phyloP scores from a whole-genome alignment of 2,888 invertebrate species.

The Polia nebulosa region DNA sequence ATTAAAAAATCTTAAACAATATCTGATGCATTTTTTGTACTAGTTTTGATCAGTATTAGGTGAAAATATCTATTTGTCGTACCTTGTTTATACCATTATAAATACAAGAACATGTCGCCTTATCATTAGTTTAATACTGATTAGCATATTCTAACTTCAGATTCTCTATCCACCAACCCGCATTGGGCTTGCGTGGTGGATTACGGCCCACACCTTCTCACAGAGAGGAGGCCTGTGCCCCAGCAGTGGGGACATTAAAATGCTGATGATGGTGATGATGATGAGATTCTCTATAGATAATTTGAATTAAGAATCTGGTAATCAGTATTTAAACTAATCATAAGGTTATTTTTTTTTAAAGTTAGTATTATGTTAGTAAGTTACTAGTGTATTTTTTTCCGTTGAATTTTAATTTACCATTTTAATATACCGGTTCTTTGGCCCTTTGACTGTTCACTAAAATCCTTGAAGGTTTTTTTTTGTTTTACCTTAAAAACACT shows the following conservation, averaged over 20 bases:
- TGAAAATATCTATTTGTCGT: not conserved
- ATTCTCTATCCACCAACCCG: too few relatives aligned
- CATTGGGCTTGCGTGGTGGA: too few relatives aligned
- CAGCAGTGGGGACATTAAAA: too few relatives aligned
- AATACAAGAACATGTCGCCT: too few relatives aligned
- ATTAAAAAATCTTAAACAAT: too few relatives aligned
- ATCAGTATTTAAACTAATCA: not conserved
- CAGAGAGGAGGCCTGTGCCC: too few relatives aligned
- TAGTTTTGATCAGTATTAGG: not conserved
- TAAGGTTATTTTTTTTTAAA: not conserved
- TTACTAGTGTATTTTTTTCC: not conserved
- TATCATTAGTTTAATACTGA: too few relatives aligned
- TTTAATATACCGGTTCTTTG: slow-evolving; percentile 62
- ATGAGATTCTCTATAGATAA: not conserved
- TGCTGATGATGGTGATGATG: too few relatives aligned
- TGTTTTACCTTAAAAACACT: slow-evolving; percentile 57
- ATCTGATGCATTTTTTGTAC: too few relatives aligned
- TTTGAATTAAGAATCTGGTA: not conserved
- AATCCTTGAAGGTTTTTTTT: slow-evolving; percentile 69
- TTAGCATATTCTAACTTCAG: not conserved
- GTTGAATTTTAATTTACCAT: slow-evolving; percentile 31
- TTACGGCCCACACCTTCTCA: too few relatives aligned
- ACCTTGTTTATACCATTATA: too few relatives aligned
- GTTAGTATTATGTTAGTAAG: too few relatives aligned
- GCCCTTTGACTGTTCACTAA: slow-evolving; percentile 68